Base-by-base conservation (phyloP, 2,797 vertebrate species). In the Gallinago nigripennis region DNA sequence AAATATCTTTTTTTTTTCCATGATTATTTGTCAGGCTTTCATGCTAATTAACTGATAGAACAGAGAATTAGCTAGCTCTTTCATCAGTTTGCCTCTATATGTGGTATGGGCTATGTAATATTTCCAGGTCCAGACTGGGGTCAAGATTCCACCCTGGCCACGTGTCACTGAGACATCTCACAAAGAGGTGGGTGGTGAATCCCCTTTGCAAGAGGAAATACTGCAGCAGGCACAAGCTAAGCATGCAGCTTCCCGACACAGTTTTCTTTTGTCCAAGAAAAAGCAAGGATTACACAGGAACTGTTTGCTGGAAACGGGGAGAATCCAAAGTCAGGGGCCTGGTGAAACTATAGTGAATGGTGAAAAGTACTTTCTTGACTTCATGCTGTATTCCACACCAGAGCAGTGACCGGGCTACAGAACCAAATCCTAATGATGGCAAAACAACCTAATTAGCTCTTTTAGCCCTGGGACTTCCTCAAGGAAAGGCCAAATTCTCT, bases 181-280 rank as follows among this genome's bases (percentile, higher is more conserved):
- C 0, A 0, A 46, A 86, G 54, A 10, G 24, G 23, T 1, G 0
- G 0, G 0, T 0, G 7, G 13, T 3, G 7, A 66, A 57, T 27
- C 9, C 14, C 8, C 54, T 66, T 14, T 58, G n/a, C 19, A 63
- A 35, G 60, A 70, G 18, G 39, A 50, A 65, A 82, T 16, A 11
- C 31, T 33, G 35, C 58, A 84, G n/a, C 33, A 43, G 51, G 41
- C 18, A 7, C 12, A 16, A 87, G 48, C 17, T 48, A 23, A 77
- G 63, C 0, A 0, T 13, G 15, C 11, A 13, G 7, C 20, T 35
- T 31, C 24, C n/a, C 33, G 23, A 50, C 21, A 28, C 35, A 41
- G 17, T 27, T 70, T 51, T 20, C 33, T 41, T 39, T 35, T 45
- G 31, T 19, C 56, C 35, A 9, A 8, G 35, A 15, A 63, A 60